These are phyloP conservation scores for Naja naja DNA, from an alignment of 2,113 vertebrate species.

Conservation along the genomic window DNA sequence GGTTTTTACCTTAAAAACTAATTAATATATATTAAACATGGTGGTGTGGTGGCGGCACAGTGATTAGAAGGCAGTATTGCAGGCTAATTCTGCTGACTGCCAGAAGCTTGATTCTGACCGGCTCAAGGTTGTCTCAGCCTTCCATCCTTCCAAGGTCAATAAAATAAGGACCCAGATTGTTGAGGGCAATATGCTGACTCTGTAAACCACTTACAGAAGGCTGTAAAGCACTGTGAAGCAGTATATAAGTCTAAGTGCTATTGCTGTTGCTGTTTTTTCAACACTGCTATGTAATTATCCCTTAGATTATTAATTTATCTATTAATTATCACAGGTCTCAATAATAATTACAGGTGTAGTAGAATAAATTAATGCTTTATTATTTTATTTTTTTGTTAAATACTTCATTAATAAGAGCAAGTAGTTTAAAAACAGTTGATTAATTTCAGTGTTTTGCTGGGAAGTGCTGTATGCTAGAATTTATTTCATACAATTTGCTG, in stretches of 20 bases:
- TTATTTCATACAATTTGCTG: neutral
- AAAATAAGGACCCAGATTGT: too few species aligned
- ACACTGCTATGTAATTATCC: neutral
- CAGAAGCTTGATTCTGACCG: too few species aligned
- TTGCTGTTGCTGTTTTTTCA: neutral
- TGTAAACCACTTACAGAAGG: too few species aligned
- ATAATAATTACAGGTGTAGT: neutral
- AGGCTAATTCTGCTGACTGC: too few species aligned
- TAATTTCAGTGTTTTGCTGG: neutral
- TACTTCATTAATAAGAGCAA: neutral
- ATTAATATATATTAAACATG: neutral
- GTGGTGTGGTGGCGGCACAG: too few species aligned
- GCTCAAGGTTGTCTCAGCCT: too few species aligned
- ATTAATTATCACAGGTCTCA: neutral
- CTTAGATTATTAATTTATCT: neutral
- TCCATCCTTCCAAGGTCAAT: too few species aligned
- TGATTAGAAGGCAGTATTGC: too few species aligned
- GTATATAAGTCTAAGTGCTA: neutral
- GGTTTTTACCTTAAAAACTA: neutral
- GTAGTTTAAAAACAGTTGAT: neutral
- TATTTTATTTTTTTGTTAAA: neutral
- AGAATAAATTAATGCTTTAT: neutral
- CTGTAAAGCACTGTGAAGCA: too few species aligned
- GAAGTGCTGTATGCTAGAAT: fast-evolving
- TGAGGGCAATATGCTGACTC: too few species aligned